These are phyloP conservation scores for Pygocentrus nattereri DNA, from an alignment of 2,797 vertebrate genomes.

Conservation along the genomic window DNA sequence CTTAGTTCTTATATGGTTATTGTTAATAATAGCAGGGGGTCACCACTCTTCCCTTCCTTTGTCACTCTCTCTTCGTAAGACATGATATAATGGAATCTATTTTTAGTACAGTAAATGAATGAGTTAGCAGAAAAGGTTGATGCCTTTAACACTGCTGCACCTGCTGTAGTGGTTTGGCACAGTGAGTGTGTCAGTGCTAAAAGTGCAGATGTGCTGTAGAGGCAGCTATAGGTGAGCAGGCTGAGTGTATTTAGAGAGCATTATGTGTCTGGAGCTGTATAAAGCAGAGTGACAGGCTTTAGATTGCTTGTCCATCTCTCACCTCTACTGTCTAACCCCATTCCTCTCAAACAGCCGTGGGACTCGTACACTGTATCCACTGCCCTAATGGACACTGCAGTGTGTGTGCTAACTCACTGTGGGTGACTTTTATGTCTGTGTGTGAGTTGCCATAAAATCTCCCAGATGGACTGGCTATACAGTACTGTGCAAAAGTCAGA, in stretches of 20 bases:
- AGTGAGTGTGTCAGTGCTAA: background rate
- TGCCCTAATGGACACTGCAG: background rate
- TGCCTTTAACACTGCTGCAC: background rate
- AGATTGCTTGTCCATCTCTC: background rate
- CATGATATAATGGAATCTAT: background rate
- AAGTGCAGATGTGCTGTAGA: background rate
- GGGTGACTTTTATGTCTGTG: background rate
- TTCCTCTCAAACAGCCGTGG: background rate
- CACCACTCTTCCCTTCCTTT: too few relatives aligned
- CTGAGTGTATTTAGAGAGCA: background rate
- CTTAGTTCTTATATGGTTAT: too few relatives aligned
- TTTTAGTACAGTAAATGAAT: background rate
- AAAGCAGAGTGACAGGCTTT: slow-evolving; percentile 14
- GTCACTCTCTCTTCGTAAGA: too few relatives aligned
- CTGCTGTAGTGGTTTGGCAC: background rate
- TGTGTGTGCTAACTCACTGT: background rate
- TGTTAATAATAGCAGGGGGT: too few relatives aligned
- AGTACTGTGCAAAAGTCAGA: too few relatives aligned
- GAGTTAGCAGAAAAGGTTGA: background rate
- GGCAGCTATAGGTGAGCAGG: background rate
- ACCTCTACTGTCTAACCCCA: slow-evolving; percentile 6
- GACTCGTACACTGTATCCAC: background rate
- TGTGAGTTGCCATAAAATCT: background rate
- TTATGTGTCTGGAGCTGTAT: background rate
- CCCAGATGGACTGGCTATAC: background rate